Evolutionary conservation across 1,140 invertebrate species (phyloP), one percentile per base, ranked within the genome.

Genomic region (Ooceraea biroi): DNA sequence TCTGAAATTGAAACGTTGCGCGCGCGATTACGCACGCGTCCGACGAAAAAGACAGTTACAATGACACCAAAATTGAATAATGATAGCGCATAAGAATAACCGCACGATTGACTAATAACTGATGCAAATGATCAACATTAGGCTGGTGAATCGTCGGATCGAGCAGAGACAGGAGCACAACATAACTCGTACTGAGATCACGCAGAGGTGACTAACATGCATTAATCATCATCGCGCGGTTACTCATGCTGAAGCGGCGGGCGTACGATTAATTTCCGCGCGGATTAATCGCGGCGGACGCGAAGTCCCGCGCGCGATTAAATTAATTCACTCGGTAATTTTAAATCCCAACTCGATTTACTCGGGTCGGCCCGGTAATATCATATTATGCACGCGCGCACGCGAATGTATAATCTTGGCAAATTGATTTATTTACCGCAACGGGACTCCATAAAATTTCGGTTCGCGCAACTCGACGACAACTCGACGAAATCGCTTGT

Each of bases 81-180:
- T 25, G 27, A n/a, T 48, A 19, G 25, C 22, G 61, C 2, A 36
- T 36, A 25, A 48, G 17, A 14, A 30, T 14, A 25, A 72, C 19
- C 27, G 52, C 22, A 17, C 27, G 17, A 44, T 50, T 82, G 19
- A 22, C n/a, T 71, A 14, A 50, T 83, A 78, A 83, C 66, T 66
- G 8, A 36, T 78, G 27, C 63, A 19, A 76, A 44, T 89, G 89
- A 87, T 93, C 87, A 66, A 89, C 91, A 91, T 90, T 93, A 96
- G 96, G 94, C 95, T 96, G 94, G 96, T 96, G 94, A 96, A 96
- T 94, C 95, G 96, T 88, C 95, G 96, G 90, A 95, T 96, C 91
- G 96, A 96, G 94, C 95, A 96, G 94, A 95, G 96, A 90, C 96
- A 96, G 94, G 96, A 96, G 93, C 95, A 96, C 94, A 96, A 95